A percentile compares a stretch with the other conserved stretches of the same genome.
These are phyloP conservation scores for Tyria jacobaeae DNA, from an alignment of 2,888 invertebrate species.

Conservation along the genomic window DNA sequence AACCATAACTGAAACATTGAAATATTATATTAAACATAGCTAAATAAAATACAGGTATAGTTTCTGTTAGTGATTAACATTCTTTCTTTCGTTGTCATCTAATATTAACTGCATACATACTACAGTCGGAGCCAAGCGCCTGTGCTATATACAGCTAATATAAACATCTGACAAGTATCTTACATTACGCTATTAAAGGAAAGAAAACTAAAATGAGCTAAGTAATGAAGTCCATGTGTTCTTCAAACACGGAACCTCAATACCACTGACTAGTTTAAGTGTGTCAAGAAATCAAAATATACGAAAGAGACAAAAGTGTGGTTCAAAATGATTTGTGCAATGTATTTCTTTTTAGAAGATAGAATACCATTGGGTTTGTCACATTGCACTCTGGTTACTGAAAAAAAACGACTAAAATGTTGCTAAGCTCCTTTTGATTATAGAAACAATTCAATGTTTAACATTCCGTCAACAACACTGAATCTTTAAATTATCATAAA, in stretches of 20 bases:
- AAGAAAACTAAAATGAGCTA: slow-evolving; percentile 70
- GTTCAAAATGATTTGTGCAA: slow-evolving; percentile 51
- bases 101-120: slow-evolving; percentile 60
- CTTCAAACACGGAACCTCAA: slow-evolving; percentile 66
- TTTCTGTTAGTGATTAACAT: slow-evolving; percentile 66
- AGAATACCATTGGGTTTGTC: slow-evolving; percentile 18
- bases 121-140: slow-evolving; percentile 34
- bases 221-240: slow-evolving; percentile 68
- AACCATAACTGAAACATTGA: slow-evolving; percentile 61
- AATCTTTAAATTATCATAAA: slow-evolving; percentile 67
- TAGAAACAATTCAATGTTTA: slow-evolving; percentile 41
- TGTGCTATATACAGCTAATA: slow-evolving; percentile 56
- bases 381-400: slow-evolving; percentile 52
- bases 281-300: slow-evolving; percentile 55
- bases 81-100: slow-evolving; percentile 53
- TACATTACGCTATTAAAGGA: slow-evolving; percentile 58
- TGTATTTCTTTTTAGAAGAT: slow-evolving; percentile 33
- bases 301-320: slow-evolving; percentile 35
- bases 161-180: slow-evolving; percentile 60
- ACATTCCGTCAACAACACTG: slow-evolving; percentile 61
- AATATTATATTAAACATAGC: slow-evolving; percentile 24
- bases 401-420: slow-evolving; percentile 65
- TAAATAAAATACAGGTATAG: slow-evolving; percentile 33
- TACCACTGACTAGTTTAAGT: slow-evolving; percentile 78
- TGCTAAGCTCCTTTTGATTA: slow-evolving; percentile 69